A percentile compares a stretch with the other conserved stretches of the same genome.
These are phyloP conservation scores for Spinibarbus caldwelli DNA, from an alignment of 2,797 vertebrate species.

Conservation along the genomic window DNA sequence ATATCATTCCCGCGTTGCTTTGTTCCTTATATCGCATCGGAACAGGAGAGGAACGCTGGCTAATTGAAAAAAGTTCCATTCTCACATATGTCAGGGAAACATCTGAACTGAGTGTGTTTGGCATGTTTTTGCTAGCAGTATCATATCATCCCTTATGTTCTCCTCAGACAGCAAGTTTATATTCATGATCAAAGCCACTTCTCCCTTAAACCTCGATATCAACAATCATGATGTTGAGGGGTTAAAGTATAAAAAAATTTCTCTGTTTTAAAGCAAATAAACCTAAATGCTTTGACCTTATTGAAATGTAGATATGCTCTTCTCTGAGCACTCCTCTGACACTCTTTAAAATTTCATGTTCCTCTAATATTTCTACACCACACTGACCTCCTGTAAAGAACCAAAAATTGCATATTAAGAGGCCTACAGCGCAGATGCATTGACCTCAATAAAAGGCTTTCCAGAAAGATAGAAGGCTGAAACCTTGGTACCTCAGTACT, in stretches of 20 bases:
- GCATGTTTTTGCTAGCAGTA: not conserved
- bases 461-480: not conserved
- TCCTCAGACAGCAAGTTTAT: constrained; percentile 5
- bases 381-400: not conserved
- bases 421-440: not conserved
- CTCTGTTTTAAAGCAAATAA: not conserved
- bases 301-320: not conserved
- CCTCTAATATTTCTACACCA: not conserved
- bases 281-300: not conserved
- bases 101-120: not conserved
- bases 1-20: constrained; percentile 30
- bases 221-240: not conserved
- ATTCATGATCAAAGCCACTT: not conserved
- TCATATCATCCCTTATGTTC: not conserved
- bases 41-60: constrained; percentile 8
- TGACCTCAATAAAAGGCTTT: not conserved
- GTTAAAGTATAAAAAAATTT: not conserved
- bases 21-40: constrained; percentile 23
- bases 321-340: not conserved
- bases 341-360: too few species aligned
- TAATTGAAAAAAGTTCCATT: not conserved
- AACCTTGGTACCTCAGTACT: not conserved
- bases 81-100: constrained; percentile 11
- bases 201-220: not conserved
- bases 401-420: not conserved